Evolutionary conservation across 2,888 invertebrate species (phyloP).

Genomic region (Drosophila merina): DNA sequence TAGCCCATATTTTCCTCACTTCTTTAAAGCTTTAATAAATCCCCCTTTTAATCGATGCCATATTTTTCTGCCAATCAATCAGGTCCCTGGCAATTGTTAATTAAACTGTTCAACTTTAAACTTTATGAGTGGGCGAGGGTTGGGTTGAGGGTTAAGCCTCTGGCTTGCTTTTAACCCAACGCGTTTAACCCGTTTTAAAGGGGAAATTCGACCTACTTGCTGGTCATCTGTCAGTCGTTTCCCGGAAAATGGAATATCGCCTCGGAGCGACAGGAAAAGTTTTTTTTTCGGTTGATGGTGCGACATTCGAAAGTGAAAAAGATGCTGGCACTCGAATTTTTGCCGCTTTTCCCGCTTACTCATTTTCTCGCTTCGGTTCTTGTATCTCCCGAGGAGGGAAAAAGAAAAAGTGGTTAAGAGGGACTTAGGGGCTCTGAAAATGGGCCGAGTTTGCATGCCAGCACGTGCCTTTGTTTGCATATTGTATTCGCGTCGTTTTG

Average conservation of each 20-base stretch:
- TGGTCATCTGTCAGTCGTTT: constrained; percentile 35
- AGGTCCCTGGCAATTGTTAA: constrained; percentile 13
- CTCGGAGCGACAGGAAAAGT: constrained; percentile 11
- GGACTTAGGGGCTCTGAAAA: constrained; percentile 2
- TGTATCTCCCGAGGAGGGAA: not conserved
- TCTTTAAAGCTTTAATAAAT: not conserved
- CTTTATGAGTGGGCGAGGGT: not conserved
- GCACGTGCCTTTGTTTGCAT: constrained; percentile 68
- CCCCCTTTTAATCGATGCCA: not conserved
- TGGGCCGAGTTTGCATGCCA: constrained; percentile 39
- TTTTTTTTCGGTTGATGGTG: constrained; percentile 1
- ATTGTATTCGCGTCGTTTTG: constrained; percentile 50
- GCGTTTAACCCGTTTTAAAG: not conserved
- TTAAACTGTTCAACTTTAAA: constrained; percentile 25
- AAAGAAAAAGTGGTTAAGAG: constrained; percentile 5
- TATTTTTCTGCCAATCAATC: constrained; percentile 27
- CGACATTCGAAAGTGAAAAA: constrained; percentile 14
- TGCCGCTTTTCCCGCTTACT: not conserved
- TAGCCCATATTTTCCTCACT: too few species aligned
- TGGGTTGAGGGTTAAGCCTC: not conserved
- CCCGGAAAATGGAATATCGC: not conserved
- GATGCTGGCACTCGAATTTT: constrained; percentile 18
- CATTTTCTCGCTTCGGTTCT: not conserved
- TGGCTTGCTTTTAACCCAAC: not conserved
- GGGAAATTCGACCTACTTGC: not conserved